Conservation (phyloP, 1,140 invertebrate species). For the Drosophila murphyi region DNA sequence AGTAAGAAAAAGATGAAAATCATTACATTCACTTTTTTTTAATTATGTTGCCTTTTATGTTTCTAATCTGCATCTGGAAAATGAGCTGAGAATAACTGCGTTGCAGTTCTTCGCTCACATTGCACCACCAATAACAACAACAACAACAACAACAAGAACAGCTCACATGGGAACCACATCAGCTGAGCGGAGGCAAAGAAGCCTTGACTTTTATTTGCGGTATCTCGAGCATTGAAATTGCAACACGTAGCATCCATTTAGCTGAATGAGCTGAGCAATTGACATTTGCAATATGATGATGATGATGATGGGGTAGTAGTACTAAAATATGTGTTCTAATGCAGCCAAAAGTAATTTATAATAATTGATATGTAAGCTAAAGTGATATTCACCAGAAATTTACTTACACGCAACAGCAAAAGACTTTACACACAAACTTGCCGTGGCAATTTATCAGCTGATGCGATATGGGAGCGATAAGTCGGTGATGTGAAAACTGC, state of each 20-base stretch:
- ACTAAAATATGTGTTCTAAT: conserved; percentile 4
- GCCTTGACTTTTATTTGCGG: conserved; percentile 57
- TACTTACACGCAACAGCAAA: conserved; percentile 22
- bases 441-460: conserved; percentile 34
- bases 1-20: conserved; percentile 1
- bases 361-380: no score
- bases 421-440: conserved; percentile 55
- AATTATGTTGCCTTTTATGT: conserved; percentile 56
- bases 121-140: not conserved
- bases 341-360: not conserved
- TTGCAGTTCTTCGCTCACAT: not conserved
- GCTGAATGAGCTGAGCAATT: conserved; percentile 58
- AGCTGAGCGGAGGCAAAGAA: not conserved
- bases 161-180: conserved; percentile 44
- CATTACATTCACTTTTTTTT: conserved; percentile 53
- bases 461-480: conserved; percentile 35
- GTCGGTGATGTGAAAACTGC: conserved; percentile 36
- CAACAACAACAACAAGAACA: conserved; percentile 8
- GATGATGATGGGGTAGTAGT: not conserved
- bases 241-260: conserved; percentile 65
- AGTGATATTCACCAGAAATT: conserved; percentile 14
- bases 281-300: conserved; percentile 43
- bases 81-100: conserved; percentile 36
- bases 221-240: conserved; percentile 55
- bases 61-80: conserved; percentile 60